phyloP scores from a whole-genome alignment of 2,797 vertebrate genomes.

The Pseudopleuronectes americanus region DNA sequence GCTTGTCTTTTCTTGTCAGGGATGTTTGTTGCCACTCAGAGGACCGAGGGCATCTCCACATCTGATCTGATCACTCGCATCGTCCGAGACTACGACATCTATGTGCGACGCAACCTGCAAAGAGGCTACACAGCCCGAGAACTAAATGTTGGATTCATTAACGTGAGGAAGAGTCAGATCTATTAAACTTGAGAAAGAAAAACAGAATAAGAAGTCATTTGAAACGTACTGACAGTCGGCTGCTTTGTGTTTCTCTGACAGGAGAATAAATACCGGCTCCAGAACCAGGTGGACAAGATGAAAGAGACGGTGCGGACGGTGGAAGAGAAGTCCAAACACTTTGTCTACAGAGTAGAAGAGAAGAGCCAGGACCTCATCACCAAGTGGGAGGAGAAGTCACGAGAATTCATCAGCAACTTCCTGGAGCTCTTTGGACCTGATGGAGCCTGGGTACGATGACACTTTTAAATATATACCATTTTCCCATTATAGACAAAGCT shows the following conservation, averaged over 20 bases:
- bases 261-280: constrained; percentile 97
- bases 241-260: constrained; percentile 55
- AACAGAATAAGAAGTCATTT: neutral
- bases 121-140: constrained; percentile 97
- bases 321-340: constrained; percentile 97
- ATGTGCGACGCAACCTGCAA: constrained; percentile 94
- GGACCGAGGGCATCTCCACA: constrained; percentile 98
- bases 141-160: constrained; percentile 97
- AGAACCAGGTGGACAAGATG: constrained; percentile 98
- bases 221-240: neutral
- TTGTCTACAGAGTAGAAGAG: constrained; percentile 97
- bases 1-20: constrained; percentile 78
- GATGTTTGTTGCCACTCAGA: constrained; percentile 97
- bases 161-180: constrained; percentile 80
- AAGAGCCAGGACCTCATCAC: constrained; percentile 98
- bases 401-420: constrained; percentile 97
- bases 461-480: constrained; percentile 6
- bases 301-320: constrained; percentile 98
- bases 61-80: constrained; percentile 99
- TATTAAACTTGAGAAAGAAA: neutral
- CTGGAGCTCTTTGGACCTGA: constrained; percentile 96
- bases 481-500: too few species aligned
- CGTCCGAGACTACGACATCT: constrained; percentile 95
- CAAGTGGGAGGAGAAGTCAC: constrained; percentile 99
- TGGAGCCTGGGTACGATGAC: constrained; percentile 90